Base-by-base conservation (phyloP, 2,113 vertebrate species). In the Cyprinus carpio region DNA sequence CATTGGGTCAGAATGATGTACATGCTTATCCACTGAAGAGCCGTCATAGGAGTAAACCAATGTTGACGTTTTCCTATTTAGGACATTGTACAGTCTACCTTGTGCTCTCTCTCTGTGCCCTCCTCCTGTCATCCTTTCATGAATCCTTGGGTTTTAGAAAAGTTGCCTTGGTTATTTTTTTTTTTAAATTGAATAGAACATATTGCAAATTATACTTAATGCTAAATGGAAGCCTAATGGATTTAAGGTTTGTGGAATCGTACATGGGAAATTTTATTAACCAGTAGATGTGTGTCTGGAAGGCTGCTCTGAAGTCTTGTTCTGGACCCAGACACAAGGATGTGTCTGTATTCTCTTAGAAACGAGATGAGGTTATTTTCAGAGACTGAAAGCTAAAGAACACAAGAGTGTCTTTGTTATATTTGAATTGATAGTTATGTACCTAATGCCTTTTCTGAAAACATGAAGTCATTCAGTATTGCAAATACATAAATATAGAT, bases 21-120 rank as follows among this genome's bases (percentile, higher is more conserved):
- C 86, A 88, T 88, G 56, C 75, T 84, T 75, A 81, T 89, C 88
- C 91, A 91, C 91, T 88, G 75, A 91, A 85, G 65, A 81, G 20
- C 75, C 64, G 49, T 67, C 75, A 51, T 54, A 29, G 88, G 89
- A 81, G 82, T 76, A 37, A 88, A 81, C 89, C 49, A 85, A 23
- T 31, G 60, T 29, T 90, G 83, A 90, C 75, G 91, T 91, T 93
- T 94, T 89, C 91, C 89, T 88, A 75, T 91, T 81, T 92, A 91
- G 89, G 91, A 90, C 87, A 92, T 87, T 93, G 93, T 95, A 94
- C 91, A 94, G 94, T 92, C 89, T 90, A 92, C 92, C 88, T 89
- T 88, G 90, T 94, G 91, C 90, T 90, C 46, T 0, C 46, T 16
- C 89, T 89, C 87, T 46, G 87, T 89, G 87, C 90, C 85, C 83